A percentile compares a stretch with the other conserved stretches of the same genome.
Conservation (phyloP, 2,113 vertebrate species). For the Montifringilla adamsi region DNA sequence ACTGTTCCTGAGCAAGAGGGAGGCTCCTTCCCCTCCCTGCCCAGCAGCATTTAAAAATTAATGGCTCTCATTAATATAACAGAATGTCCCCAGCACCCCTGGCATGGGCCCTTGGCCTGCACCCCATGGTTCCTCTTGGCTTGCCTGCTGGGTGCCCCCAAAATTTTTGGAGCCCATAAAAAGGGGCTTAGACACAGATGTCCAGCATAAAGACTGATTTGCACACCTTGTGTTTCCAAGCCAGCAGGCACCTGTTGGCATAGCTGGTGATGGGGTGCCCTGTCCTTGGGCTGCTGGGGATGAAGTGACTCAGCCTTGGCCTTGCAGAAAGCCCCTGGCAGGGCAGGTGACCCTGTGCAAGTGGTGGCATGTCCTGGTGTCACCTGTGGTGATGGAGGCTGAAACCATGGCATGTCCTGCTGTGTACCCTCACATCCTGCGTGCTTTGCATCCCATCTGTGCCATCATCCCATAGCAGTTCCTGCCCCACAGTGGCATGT, state of each 20-base stretch:
- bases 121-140: neutral
- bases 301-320: neutral
- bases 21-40: neutral
- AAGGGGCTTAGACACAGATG: accelerated
- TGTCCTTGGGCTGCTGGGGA: neutral
- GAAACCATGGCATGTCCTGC: accelerated
- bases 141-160: neutral
- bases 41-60: neutral
- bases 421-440: accelerated
- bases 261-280: neutral
- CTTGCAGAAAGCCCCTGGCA: neutral
- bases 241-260: accelerated
- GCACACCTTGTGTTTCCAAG: neutral
- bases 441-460: neutral
- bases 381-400: neutral
- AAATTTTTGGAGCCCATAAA: neutral
- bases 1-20: neutral
- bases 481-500: neutral
- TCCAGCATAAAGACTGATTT: neutral
- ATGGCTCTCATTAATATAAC: neutral
- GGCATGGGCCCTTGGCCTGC: neutral
- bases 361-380: neutral
- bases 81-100: neutral
- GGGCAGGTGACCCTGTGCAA: neutral
- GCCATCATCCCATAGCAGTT: neutral